Base-by-base conservation (phyloP, 2,113 vertebrate species). In the Chlamydotis undulata region DNA sequence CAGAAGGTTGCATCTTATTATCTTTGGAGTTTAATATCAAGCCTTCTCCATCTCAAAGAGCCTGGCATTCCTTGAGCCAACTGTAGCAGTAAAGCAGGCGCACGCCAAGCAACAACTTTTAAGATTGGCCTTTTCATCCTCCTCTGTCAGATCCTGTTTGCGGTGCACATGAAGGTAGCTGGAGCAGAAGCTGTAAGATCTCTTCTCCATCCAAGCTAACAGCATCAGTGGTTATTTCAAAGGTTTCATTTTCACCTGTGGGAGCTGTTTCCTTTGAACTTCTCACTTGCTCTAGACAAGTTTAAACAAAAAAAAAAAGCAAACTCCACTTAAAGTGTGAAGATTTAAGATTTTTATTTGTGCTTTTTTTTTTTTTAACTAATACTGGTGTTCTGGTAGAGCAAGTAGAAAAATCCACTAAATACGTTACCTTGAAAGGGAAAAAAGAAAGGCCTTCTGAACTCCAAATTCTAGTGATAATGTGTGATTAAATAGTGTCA, bases 241-340 rank as follows among this genome's bases (percentile, higher is more conserved):
- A 94, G n/a, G 29, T 57, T 89, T 95, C 39, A 92, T 95, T 93
- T 96, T 92, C 80, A 92, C 43, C 86, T 71, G 22, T 57, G 56
- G 14, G 12, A 95, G n/a, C 33, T 75, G 43, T 68, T 94, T 60
- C 22, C 79, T 90, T 92, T 92, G 79, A 96, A 86, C 35, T 77
- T 95, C 75, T 78, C 47, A 39, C 35, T 81, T 9, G 1, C 22
- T 78, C 64, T 83, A 69, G 50, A 88, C 52, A 88, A 74, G 3
- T 61, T 76, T 56, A 93, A 92, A 63, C 31, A 55, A 33, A 94
- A 50, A 41, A 39, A 39, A 39, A 94, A 67, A 82, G 14, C 8
- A 64, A 91, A 56, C 55, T 63, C 12, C 6, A 8, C 3, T 78
- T 77, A n/a, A 76, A n/a, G 17, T 35, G 50, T 65, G 31, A 89